phyloP scores from a whole-genome alignment of 1,140 invertebrate genomes.

The Camponotus floridanus region DNA sequence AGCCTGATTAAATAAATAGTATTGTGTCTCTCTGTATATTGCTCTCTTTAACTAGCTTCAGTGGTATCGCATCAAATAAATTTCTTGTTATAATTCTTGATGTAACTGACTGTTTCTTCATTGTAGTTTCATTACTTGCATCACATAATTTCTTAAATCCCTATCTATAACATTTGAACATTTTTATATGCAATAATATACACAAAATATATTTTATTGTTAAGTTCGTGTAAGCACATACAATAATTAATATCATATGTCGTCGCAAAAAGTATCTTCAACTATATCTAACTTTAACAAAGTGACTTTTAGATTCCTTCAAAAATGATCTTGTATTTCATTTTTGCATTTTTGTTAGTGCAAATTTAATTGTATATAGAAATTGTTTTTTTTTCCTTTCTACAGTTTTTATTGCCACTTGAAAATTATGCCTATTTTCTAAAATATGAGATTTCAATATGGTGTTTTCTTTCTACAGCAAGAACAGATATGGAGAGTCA shows the following conservation, averaged over 20 bases:
- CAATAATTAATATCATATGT: background rate
- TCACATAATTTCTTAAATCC: conserved; percentile 63
- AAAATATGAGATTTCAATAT: background rate
- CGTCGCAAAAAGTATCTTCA: background rate
- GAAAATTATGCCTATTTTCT: too few relatives aligned
- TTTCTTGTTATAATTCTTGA: background rate
- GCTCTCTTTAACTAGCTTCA: conserved; percentile 71
- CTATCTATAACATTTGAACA: background rate
- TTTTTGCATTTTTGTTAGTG: background rate
- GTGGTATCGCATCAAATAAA: conserved; percentile 35
- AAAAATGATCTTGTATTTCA: background rate
- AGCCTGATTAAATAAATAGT: conserved; percentile 86
- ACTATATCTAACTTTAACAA: background rate
- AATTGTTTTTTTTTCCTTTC: background rate
- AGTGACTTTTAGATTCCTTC: background rate
- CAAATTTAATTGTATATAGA: background rate
- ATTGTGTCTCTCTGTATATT: conserved; percentile 77
- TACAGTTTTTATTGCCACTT: background rate
- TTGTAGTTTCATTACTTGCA: conserved; percentile 1
- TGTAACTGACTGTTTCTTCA: conserved; percentile 7
- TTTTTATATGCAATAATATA: too few relatives aligned
- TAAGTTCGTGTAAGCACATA: background rate
- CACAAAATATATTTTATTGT: too few relatives aligned
- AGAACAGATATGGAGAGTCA: conserved; percentile 85
- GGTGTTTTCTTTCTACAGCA: conserved; percentile 54